Base-by-base conservation (phyloP, 2,797 vertebrate species). In the Hippopotamyrus pictus region DNA sequence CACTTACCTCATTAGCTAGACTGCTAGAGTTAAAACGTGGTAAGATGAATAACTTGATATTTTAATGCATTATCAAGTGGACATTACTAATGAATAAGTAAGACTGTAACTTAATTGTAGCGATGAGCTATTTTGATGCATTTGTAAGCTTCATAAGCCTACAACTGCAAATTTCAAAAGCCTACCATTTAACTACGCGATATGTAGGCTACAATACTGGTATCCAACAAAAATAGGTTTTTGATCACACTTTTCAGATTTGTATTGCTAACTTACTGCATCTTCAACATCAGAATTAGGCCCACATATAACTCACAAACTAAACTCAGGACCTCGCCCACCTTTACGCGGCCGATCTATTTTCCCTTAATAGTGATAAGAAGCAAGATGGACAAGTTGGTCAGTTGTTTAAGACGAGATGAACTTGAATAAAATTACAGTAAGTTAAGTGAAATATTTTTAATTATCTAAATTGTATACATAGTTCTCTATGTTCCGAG, bases 341-440 rank as follows among this genome's bases (percentile, higher is more conserved):
- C 53, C 53, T 57, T 57, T n/a, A 57, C 4, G 19, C 8, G 19
- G 54, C 53, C 17, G 12, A 57, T n/a, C 1, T 19, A 57, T 57
- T 57, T 57, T n/a, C 54, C 54, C 19, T 1, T n/a, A 57, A 92
- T 95, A 41, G 2, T 44, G 33, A n/a, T 41, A 33, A 41, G 9
- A 46, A 17, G 14, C 29, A 41, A 17, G 37, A 11, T 2, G 14
- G 12, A 44, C 4, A 69, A 69, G 65, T 69, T 69, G 25, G 51
- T 88, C 48, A 79, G 57, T n/a, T n/a, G n/a, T n/a, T 86, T 89
- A 65, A 50, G 17, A 44, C 1, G 37, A 73, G 46, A 59, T 59
- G n/a, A 59, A 9, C 41, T 19, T n/a, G 59, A 73, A 50, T 84
- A 50, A 85, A 86, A 1, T 62, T 8, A 89, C 37, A 82, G 48